Conservation (phyloP, 2,797 vertebrate genomes). For the Phataginus tricuspis region DNA sequence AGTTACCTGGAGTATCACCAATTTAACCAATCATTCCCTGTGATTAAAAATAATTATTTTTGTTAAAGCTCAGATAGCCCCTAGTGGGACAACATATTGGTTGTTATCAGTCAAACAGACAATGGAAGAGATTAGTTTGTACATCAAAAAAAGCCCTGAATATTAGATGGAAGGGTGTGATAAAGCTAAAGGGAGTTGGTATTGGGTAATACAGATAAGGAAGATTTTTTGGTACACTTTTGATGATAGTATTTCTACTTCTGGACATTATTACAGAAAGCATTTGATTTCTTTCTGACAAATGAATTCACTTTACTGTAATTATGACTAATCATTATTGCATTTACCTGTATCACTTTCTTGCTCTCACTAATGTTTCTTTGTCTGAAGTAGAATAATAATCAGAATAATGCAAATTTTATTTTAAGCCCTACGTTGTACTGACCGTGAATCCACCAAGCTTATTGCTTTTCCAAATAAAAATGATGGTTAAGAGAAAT, state of each 20-base stretch:
- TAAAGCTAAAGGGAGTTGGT: neutral
- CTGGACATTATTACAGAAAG: neutral
- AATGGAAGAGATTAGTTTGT: neutral
- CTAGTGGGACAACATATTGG: neutral
- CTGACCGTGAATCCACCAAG: conserved; percentile 71
- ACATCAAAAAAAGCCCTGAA: neutral
- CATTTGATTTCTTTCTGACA: conserved; percentile 61
- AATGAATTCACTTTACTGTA: conserved; percentile 16
- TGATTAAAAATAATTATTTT: neutral
- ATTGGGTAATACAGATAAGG: neutral
- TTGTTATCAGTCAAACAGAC: neutral
- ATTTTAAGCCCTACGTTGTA: conserved; percentile 65
- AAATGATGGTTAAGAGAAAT: conserved; percentile 74
- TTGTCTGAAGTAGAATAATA: conserved; percentile 55
- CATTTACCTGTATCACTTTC: conserved; percentile 63
- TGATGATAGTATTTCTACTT: neutral
- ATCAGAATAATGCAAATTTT: conserved; percentile 74
- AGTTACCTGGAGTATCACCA: neutral
- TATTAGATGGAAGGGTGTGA: neutral
- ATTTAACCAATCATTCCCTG: neutral
- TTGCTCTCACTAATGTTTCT: conserved; percentile 60
- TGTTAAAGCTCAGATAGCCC: neutral
- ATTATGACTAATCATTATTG: conserved; percentile 53
- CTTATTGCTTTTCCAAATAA: conserved; percentile 55
- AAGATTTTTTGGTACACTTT: neutral